A percentile compares a stretch with the other conserved stretches of the same genome.
Evolutionary conservation across 2,888 invertebrate genomes (phyloP).

Genomic region (Ophraella communa): DNA sequence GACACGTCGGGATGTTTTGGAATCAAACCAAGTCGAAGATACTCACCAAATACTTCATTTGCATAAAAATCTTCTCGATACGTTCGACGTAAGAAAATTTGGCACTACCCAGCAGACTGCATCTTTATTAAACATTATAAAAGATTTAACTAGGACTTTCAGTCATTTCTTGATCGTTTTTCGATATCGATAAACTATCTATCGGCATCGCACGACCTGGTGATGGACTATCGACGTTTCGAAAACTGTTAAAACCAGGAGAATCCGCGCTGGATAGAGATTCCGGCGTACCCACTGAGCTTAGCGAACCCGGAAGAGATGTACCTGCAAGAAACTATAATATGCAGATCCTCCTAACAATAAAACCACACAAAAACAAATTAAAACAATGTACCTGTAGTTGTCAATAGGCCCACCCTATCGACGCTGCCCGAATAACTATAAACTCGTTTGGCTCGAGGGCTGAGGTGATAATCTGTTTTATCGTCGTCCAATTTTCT

Average conservation of each 20-base stretch:
- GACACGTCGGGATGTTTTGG: too few relatives aligned
- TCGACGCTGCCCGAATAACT: conserved; percentile 52
- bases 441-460: conserved; percentile 59
- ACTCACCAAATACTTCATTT: too few relatives aligned
- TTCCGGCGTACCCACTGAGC: conserved; percentile 68
- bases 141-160: conserved; percentile 56
- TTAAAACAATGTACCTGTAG: conserved; percentile 42
- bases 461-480: conserved; percentile 55
- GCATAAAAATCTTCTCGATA: too few relatives aligned
- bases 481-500: conserved; percentile 70
- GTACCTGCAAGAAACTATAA: conserved; percentile 21
- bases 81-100: conserved; percentile 1
- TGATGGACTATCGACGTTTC: conserved; percentile 64
- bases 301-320: conserved; percentile 63
- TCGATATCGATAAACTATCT: conserved; percentile 52
- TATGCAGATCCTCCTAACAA: too few relatives aligned
- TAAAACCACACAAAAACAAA: background rate
- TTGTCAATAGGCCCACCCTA: conserved; percentile 57
- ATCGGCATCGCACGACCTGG: conserved; percentile 58
- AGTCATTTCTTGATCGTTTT: conserved; percentile 58
- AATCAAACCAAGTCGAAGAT: too few relatives aligned
- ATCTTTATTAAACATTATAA: background rate
- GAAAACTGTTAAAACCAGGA: conserved; percentile 64
- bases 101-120: background rate
- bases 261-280: conserved; percentile 68